Percentiles rank a stretch among this genome's conserved stretches.
These are phyloP conservation scores for Drosophila birchii DNA, from an alignment of 2,888 invertebrate genomes.

Conservation along the genomic window DNA sequence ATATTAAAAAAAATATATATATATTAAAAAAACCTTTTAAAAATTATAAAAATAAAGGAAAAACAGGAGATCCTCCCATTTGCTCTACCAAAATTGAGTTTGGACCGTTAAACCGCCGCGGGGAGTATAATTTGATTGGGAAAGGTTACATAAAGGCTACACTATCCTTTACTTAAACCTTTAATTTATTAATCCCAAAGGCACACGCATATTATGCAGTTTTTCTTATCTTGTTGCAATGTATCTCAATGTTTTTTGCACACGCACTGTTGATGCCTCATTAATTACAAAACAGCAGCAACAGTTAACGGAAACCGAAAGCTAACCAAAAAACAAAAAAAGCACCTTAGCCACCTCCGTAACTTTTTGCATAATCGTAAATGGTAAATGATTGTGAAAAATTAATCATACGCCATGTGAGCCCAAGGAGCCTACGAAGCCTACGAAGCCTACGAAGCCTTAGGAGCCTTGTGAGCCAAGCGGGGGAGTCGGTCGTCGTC, in stretches of 20 bases:
- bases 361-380: constrained; percentile 44
- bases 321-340: neutral
- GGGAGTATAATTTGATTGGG: constrained; percentile 4
- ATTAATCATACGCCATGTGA: constrained; percentile 63
- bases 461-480: constrained; percentile 22
- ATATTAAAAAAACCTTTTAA: too few relatives aligned
- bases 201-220: constrained; percentile 3
- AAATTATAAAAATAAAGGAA: too few relatives aligned
- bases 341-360: constrained; percentile 24
- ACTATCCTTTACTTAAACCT: neutral
- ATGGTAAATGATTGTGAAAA: constrained; percentile 49
- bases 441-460: constrained; percentile 16
- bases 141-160: neutral
- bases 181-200: neutral
- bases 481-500: constrained; percentile 28
- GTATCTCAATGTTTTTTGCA: constrained; percentile 3
- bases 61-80: too few relatives aligned
- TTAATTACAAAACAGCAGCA: constrained; percentile 53
- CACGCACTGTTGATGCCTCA: constrained; percentile 50
- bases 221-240: constrained; percentile 1
- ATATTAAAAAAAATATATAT: too few relatives aligned
- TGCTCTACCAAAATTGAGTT: too few relatives aligned
- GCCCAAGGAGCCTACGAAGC: constrained; percentile 1
- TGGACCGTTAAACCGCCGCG: too few relatives aligned
- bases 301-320: constrained; percentile 41